These are phyloP conservation scores for Melanchra persicariae DNA, from an alignment of 2,888 invertebrate genomes.

Conservation along the genomic window DNA sequence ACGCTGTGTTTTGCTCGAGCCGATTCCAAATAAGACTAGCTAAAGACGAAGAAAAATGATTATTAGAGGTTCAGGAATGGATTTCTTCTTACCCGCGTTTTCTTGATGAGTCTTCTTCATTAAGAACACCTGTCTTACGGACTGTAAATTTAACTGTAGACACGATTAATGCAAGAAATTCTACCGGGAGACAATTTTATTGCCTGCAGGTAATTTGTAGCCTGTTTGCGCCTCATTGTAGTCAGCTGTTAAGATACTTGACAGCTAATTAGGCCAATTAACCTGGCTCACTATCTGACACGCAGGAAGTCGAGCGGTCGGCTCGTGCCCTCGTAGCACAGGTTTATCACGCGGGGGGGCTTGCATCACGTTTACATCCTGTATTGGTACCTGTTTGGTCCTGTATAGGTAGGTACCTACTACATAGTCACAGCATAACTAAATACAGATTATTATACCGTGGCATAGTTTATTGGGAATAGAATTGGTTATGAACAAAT, in stretches of 20 bases:
- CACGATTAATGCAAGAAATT: not conserved
- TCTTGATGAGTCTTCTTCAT: too few species aligned
- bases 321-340: slow-evolving; percentile 16
- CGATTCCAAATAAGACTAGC: too few species aligned
- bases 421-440: too few species aligned
- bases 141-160: too few species aligned
- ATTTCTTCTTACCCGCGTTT: too few species aligned
- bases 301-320: slow-evolving; percentile 19
- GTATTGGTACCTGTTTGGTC: too few species aligned
- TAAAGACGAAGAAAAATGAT: too few species aligned
- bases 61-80: too few species aligned
- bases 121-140: not conserved
- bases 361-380: slow-evolving; percentile 20
- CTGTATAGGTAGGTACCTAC: not conserved
- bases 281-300: slow-evolving; percentile 14
- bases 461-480: not conserved
- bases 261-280: slow-evolving; percentile 47
- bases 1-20: slow-evolving; percentile 6
- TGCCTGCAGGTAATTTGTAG: slow-evolving; percentile 10
- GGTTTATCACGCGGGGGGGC: slow-evolving; percentile 13
- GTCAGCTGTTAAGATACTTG: slow-evolving; percentile 33
- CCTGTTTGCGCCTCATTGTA: slow-evolving; percentile 19
- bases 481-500: not conserved
- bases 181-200: not conserved
- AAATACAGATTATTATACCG: too few species aligned